Evolutionary conservation across 2,797 vertebrate species (phyloP).

Genomic region (Sardinella longiceps): DNA sequence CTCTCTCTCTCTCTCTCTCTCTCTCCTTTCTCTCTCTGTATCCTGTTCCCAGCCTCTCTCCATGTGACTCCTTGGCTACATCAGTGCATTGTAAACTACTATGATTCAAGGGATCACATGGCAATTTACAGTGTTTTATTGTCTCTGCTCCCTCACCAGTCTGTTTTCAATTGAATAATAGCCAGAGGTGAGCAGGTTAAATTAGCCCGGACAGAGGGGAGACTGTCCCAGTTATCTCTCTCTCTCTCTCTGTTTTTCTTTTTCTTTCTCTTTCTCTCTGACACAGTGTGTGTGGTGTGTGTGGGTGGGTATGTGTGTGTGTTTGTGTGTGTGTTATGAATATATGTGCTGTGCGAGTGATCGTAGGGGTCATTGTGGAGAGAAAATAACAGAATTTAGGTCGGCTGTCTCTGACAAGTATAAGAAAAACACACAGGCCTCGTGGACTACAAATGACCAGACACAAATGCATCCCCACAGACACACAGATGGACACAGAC

Average conservation of each 20-base stretch:
- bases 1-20: slow-evolving; percentile 27
- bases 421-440: neutral
- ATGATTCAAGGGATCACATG: slow-evolving; percentile 24
- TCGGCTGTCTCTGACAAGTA: neutral
- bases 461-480: neutral
- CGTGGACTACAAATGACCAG: neutral
- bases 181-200: slow-evolving; percentile 61
- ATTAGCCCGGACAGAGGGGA: slow-evolving; percentile 56
- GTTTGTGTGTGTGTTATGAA: neutral
- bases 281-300: neutral
- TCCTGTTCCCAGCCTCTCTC: neutral
- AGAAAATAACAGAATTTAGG: neutral
- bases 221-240: slow-evolving; percentile 22
- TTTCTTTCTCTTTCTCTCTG: slow-evolving; percentile 5
- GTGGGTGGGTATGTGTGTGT: neutral
- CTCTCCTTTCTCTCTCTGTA: neutral
- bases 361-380: slow-evolving; percentile 3
- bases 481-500: neutral
- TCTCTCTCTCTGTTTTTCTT: neutral
- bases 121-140: slow-evolving; percentile 60
- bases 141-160: slow-evolving; percentile 48
- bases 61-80: slow-evolving; percentile 28
- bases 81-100: slow-evolving; percentile 26
- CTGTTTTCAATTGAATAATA: slow-evolving; percentile 60
- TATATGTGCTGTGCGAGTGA: neutral